phyloP scores from a whole-genome alignment of 2,888 invertebrate species.

The Steinernema hermaphroditum region DNA sequence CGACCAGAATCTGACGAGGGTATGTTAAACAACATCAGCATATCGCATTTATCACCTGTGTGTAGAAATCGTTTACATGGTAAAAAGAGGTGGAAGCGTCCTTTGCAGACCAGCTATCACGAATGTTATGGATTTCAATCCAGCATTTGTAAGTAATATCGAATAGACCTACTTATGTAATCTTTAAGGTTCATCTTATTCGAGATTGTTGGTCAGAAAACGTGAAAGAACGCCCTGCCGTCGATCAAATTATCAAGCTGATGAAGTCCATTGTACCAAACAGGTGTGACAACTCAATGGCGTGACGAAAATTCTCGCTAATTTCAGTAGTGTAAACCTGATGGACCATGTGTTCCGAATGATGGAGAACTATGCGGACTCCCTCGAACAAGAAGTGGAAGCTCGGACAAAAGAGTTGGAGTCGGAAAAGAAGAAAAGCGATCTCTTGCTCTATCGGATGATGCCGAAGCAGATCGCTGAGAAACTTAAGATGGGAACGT shows the following conservation, averaged over 20 bases:
- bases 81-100: conserved; percentile 55
- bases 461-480: conserved; percentile 28
- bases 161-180: too few species aligned
- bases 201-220: conserved; percentile 25
- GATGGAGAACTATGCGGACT: conserved; percentile 17
- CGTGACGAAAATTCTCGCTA: too few species aligned
- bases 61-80: conserved; percentile 55
- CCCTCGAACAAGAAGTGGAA: conserved; percentile 12
- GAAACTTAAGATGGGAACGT: conserved; percentile 13
- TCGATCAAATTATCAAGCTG: not conserved
- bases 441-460: conserved; percentile 10
- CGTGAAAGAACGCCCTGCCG: not conserved
- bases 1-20: not conserved
- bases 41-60: not conserved
- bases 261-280: conserved; percentile 3
- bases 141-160: conserved; percentile 38
- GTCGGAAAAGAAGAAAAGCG: conserved; percentile 21
- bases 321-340: not conserved
- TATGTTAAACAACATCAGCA: not conserved
- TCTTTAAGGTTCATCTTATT: conserved; percentile 26
- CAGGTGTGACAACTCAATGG: not conserved
- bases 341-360: conserved; percentile 26
- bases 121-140: conserved; percentile 35
- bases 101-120: conserved; percentile 51
- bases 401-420: conserved; percentile 13